A percentile compares a stretch with the other conserved stretches of the same genome.
Evolutionary conservation across 2,797 vertebrate genomes (phyloP).

Genomic region (Labeo calbasu): DNA sequence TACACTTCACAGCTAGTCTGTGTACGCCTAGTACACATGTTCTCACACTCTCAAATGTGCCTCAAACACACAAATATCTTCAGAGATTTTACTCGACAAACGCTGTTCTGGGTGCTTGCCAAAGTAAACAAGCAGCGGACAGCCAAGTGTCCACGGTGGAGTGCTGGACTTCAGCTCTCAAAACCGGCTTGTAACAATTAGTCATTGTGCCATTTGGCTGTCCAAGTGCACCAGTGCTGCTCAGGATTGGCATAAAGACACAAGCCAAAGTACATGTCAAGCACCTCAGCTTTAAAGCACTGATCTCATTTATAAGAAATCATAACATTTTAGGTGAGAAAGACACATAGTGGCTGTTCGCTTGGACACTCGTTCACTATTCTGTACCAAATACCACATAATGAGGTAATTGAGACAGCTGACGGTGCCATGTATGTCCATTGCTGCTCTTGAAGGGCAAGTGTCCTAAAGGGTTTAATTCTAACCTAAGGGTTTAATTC

Average conservation of each 20-base stretch:
- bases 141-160: conserved; percentile 55
- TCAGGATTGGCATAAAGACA: conserved; percentile 66
- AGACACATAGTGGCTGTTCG: not conserved
- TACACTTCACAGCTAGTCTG: conserved; percentile 12
- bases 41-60: not conserved
- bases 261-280: conserved; percentile 62
- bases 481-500: not conserved
- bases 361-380: not conserved
- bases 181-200: conserved; percentile 73
- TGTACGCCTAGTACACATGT: conserved; percentile 12
- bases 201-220: conserved; percentile 72
- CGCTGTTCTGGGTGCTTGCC: conserved; percentile 15
- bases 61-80: conserved; percentile 28
- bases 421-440: not conserved
- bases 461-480: not conserved
- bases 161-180: conserved; percentile 65
- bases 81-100: conserved; percentile 50
- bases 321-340: not conserved
- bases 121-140: conserved; percentile 39
- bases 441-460: not conserved
- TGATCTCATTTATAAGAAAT: not conserved
- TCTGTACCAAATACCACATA: not conserved
- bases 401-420: not conserved
- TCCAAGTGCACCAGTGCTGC: conserved; percentile 71
- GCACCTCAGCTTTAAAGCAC: conserved; percentile 32